phyloP scores from a whole-genome alignment of 2,113 vertebrate species.

The Reinhardtius hippoglossoides region DNA sequence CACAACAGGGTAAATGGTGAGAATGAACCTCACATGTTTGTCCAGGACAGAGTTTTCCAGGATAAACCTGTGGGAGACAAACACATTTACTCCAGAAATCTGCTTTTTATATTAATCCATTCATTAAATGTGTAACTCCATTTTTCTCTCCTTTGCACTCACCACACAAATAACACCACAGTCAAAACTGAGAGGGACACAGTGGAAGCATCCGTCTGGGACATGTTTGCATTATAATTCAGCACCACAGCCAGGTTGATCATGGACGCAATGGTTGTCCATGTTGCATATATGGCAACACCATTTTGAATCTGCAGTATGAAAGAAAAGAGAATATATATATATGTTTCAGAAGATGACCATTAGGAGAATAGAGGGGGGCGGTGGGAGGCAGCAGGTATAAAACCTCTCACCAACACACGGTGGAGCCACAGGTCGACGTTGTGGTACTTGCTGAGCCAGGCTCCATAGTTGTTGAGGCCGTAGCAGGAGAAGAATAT shows the following conservation, averaged over 20 bases:
- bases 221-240: constrained; percentile 69
- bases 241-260: constrained; percentile 84
- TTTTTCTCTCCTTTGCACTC: constrained; percentile 26
- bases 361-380: background rate
- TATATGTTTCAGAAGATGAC: background rate
- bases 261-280: constrained; percentile 85
- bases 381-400: background rate
- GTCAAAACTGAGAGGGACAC: constrained; percentile 79
- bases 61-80: constrained; percentile 53
- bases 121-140: no score
- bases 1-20: constrained; percentile 57
- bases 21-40: constrained; percentile 61
- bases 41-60: constrained; percentile 62
- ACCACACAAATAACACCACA: constrained; percentile 78
- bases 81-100: background rate
- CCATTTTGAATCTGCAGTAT: constrained; percentile 86
- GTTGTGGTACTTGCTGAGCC: constrained; percentile 82
- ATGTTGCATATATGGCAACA: constrained; percentile 81
- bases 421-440: constrained; percentile 85
- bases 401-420: constrained; percentile 74
- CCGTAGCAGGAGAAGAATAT: constrained; percentile 83
- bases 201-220: constrained; percentile 67
- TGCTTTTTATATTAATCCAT: background rate
- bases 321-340: background rate
- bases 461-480: constrained; percentile 71